Evolutionary conservation across 2,888 invertebrate species (phyloP).

Genomic region (Melitaea athalia): DNA sequence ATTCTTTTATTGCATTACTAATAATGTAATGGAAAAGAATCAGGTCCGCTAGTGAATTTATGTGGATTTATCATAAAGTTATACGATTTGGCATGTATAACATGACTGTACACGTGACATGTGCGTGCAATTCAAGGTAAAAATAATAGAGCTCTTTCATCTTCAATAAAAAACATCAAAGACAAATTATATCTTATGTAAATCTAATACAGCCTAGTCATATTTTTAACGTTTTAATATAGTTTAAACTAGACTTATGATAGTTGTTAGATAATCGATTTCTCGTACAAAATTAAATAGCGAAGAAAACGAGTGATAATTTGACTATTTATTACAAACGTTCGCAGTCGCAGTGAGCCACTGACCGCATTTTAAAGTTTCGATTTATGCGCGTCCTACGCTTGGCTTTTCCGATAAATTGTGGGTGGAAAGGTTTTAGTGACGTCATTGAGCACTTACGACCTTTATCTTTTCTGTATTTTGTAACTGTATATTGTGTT

Average conservation of each 20-base stretch:
- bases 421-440: slow-evolving; percentile 72
- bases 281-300: not conserved
- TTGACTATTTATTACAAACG: slow-evolving; percentile 27
- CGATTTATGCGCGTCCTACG: slow-evolving; percentile 55
- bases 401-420: slow-evolving; percentile 41
- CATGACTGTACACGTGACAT: too few species aligned
- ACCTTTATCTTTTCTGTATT: slow-evolving; percentile 18
- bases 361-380: slow-evolving; percentile 61
- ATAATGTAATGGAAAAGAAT: not conserved
- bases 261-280: not conserved
- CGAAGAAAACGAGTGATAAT: slow-evolving; percentile 9
- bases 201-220: not conserved
- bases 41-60: not conserved
- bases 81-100: too few species aligned
- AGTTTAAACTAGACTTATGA: not conserved
- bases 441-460: slow-evolving; percentile 54
- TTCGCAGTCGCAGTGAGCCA: slow-evolving; percentile 46
- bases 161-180: not conserved
- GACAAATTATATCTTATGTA: not conserved
- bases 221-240: not conserved
- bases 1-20: not conserved
- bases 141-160: too few species aligned
- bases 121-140: too few species aligned
- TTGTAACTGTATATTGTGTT: not conserved
- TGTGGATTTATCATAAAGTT: too few species aligned